phyloP scores from a whole-genome alignment of 2,797 vertebrate species.

The Esox lucius region DNA sequence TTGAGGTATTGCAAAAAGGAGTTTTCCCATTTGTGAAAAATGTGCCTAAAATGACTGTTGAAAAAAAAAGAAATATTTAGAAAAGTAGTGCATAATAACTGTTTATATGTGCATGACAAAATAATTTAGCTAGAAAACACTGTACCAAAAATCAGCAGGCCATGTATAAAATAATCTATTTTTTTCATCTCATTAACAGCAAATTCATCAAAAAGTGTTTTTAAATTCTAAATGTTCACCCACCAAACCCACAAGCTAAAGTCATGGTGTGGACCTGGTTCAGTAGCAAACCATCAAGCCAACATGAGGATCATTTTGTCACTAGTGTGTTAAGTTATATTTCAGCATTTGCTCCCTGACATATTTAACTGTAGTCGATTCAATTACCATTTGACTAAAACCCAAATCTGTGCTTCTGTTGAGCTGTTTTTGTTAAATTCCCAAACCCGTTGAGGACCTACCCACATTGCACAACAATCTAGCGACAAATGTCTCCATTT shows the following conservation, averaged over 20 bases:
- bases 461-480: conserved; percentile 59
- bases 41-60: conserved; percentile 99
- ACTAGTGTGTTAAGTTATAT: conserved; percentile 86
- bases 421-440: conserved; percentile 52
- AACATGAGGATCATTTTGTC: conserved; percentile 80
- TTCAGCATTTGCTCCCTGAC: conserved; percentile 93
- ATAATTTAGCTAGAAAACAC: conserved; percentile 99
- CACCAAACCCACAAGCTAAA: conserved; percentile 86
- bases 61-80: conserved; percentile 86
- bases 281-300: conserved; percentile 85
- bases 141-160: conserved; percentile 98
- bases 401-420: conserved; percentile 56
- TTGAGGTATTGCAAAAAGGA: conserved; percentile 99
- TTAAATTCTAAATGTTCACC: conserved; percentile 90
- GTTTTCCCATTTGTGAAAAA: conserved; percentile 99
- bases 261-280: conserved; percentile 82
- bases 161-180: conserved; percentile 92
- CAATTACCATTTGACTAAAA: conserved; percentile 67
- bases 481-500: conserved; percentile 83
- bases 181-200: conserved; percentile 90
- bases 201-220: conserved; percentile 99
- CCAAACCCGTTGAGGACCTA: conserved; percentile 44
- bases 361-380: conserved; percentile 82
- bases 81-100: conserved; percentile 98
- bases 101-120: conserved; percentile 96